A percentile compares a stretch with the other conserved stretches of the same genome.
These are phyloP conservation scores for Chelidonichthys spinosus DNA, from an alignment of 2,797 vertebrate genomes.

Conservation along the genomic window DNA sequence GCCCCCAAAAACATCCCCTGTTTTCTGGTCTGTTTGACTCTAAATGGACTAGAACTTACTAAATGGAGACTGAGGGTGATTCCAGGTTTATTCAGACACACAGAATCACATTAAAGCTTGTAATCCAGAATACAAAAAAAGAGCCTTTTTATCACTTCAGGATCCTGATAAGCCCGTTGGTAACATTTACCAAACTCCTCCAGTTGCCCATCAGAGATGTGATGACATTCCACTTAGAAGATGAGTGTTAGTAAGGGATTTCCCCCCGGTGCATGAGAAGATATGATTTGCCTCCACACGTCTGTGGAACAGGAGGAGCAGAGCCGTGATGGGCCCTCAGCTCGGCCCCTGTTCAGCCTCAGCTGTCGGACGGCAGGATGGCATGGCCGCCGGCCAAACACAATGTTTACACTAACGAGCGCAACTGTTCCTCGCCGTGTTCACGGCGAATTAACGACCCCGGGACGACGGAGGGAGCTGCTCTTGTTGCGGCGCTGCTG, in stretches of 20 bases:
- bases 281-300: not conserved
- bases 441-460: constrained; percentile 58
- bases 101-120: no score
- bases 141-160: no score
- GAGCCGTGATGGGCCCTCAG: not conserved
- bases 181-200: not conserved
- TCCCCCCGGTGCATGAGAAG: not conserved
- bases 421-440: constrained; percentile 69
- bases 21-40: no score
- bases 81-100: no score
- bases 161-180: not conserved
- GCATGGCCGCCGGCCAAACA: constrained; percentile 66
- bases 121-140: no score
- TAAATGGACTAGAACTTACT: no score
- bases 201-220: not conserved
- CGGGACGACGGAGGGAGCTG: constrained; percentile 14
- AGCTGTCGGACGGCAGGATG: constrained; percentile 70
- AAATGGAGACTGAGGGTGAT: no score
- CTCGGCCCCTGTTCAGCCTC: constrained; percentile 64
- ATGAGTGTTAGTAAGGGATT: not conserved
- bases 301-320: not conserved
- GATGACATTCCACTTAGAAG: not conserved
- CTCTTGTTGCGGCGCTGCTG: constrained; percentile 42
- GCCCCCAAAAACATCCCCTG: no score
- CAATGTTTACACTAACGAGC: constrained; percentile 74